Conservation (phyloP, 2,797 vertebrate genomes). For the Nannoperca obscura region DNA sequence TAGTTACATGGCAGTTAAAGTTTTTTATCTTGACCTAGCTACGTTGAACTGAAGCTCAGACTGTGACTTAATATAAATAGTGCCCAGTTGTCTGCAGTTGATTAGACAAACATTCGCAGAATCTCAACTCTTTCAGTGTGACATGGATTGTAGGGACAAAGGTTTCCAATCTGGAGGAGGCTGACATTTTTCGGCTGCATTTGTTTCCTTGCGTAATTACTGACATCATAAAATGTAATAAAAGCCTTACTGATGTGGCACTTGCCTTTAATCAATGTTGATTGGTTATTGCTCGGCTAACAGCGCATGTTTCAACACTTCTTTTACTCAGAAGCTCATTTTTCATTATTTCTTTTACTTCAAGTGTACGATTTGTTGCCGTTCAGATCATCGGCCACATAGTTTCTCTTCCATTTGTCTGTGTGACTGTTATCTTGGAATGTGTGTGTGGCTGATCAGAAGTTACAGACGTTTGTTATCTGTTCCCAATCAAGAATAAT, state of each 20-base stretch:
- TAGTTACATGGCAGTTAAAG: constrained; percentile 22
- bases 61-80: constrained; percentile 42
- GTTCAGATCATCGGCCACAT: neutral
- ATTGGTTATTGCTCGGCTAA: too few species aligned
- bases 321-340: neutral
- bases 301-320: too few species aligned
- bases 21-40: constrained; percentile 30
- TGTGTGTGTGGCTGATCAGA: constrained; percentile 29
- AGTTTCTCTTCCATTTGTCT: neutral
- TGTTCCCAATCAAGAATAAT: constrained; percentile 57
- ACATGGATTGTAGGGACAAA: constrained; percentile 18
- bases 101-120: constrained; percentile 68
- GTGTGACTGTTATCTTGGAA: constrained; percentile 4
- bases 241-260: too few species aligned
- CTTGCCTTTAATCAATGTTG: too few species aligned
- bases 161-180: constrained; percentile 38
- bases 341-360: neutral
- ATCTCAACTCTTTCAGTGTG: constrained; percentile 62
- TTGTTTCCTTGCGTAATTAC: too few species aligned
- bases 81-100: constrained; percentile 53
- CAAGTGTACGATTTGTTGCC: neutral
- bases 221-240: too few species aligned
- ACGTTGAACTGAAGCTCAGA: constrained; percentile 24
- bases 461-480: constrained; percentile 34
- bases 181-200: constrained; percentile 5